Base-by-base conservation (phyloP, 1,140 invertebrate species). In the Scaptomyza pallida region DNA sequence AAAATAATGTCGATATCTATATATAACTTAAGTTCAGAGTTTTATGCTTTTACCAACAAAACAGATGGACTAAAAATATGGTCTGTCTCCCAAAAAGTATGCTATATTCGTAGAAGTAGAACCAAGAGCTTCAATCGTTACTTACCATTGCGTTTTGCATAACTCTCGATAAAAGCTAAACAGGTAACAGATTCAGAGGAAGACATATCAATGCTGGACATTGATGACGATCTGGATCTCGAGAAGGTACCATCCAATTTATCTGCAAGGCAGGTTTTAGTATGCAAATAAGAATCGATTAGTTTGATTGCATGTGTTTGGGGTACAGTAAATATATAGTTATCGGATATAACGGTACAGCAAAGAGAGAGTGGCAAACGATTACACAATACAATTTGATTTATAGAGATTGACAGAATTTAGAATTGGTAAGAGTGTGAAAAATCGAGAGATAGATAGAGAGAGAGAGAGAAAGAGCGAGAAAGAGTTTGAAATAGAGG, bases 121-220 rank as follows among this genome's bases (percentile, higher is more conserved):
- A 65, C 23, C 3, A 21, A 23, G 6, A 19, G 3, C n/a, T 12
- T 54, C 16, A 3, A 30, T 1, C 8, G 33, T 12, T 1, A 88
- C 90, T 91, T 92, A 98, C 98, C 97, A 93, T 95, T 96, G 94
- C 98, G 98, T 92, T 96, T 97, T 55, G 96, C 96, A 92, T 97
- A 99, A 78, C 97, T 98, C 93, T 99, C 98, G 86, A 97, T 97
- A 93, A 99, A 99, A 77, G 95, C 95, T 92, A 99, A 94, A 93
- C 97, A 98, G 93, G 98, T 97, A 90, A 99, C 96, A 91, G 97
- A 96, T 94, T 99, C 98, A 79, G 96, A 96, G 79, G 95, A 96
- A 92, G 98, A 98, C 93, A 98, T 98, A 93, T 99, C 98, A 90
- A 99, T 93, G 92, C 97, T 99, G 74, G 97, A 98, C 95, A 98